phyloP scores from a whole-genome alignment of 2,888 invertebrate genomes.

The Ophonus ardosiacus region DNA sequence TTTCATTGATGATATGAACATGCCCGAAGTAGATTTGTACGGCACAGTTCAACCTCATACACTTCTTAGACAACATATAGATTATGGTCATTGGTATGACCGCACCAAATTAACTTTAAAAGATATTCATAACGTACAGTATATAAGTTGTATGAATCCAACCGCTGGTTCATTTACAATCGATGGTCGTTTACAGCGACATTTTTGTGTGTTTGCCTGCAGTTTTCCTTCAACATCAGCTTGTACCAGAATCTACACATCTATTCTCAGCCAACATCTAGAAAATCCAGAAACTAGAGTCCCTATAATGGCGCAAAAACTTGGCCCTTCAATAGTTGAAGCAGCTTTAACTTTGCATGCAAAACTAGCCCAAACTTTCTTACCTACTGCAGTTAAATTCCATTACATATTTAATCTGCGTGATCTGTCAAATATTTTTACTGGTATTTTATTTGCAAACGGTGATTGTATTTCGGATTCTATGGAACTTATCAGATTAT shows the following conservation, averaged over 20 bases:
- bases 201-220: conserved; percentile 91
- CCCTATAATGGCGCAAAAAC: conserved; percentile 78
- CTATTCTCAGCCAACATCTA: conserved; percentile 89
- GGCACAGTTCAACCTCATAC: conserved; percentile 98
- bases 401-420: conserved; percentile 96
- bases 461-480: conserved; percentile 84
- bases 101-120: conserved; percentile 89
- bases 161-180: conserved; percentile 97
- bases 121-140: conserved; percentile 95
- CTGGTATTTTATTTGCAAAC: conserved; percentile 91
- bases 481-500: conserved; percentile 87
- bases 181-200: conserved; percentile 91
- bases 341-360: conserved; percentile 88
- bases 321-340: conserved; percentile 81
- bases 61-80: conserved; percentile 93
- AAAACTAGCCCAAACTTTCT: conserved; percentile 85
- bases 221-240: conserved; percentile 92
- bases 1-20: conserved; percentile 97
- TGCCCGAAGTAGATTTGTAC: conserved; percentile 97
- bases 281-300: conserved; percentile 83
- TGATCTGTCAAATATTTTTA: conserved; percentile 95
- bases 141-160: conserved; percentile 97
- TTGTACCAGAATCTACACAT: conserved; percentile 89
- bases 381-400: conserved; percentile 96
- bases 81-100: conserved; percentile 98